Evolutionary conservation across 2,797 vertebrate species (phyloP).

Genomic region (Vespertilio murinus): DNA sequence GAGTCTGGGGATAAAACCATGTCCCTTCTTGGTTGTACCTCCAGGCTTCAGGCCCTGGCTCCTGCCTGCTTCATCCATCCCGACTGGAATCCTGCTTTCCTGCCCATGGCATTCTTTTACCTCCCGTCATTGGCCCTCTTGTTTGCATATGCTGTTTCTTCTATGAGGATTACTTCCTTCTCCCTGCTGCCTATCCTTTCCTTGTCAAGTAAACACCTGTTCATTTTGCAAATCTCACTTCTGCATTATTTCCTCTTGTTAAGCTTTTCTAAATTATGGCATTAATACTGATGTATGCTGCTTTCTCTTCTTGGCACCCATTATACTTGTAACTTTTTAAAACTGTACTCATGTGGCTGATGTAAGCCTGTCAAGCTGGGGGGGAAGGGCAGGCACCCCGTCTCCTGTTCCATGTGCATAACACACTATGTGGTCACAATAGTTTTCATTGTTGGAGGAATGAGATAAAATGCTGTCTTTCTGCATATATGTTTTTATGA

Average conservation of each 20-base stretch:
- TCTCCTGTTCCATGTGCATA: neutral
- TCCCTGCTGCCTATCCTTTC: neutral
- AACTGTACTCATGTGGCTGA: accelerated
- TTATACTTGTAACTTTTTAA: too few species aligned
- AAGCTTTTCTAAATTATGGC: neutral
- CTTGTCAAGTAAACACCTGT: neutral
- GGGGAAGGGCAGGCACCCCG: neutral
- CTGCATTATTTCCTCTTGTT: accelerated
- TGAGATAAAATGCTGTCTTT: neutral
- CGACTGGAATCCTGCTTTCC: neutral
- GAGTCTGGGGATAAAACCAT: neutral
- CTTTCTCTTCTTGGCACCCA: too few species aligned
- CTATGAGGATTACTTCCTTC: neutral
- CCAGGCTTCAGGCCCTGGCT: neutral
- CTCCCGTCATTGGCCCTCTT: neutral
- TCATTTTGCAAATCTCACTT: neutral
- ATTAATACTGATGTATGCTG: neutral
- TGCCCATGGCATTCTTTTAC: neutral
- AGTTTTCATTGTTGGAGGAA: neutral
- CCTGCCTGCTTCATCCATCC: neutral
- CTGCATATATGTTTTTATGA: neutral
- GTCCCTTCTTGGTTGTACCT: neutral
- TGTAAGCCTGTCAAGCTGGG: neutral
- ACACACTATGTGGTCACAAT: neutral
- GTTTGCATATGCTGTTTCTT: neutral